Evolutionary conservation across 2,888 invertebrate species (phyloP).

Genomic region (Seira musarum): DNA sequence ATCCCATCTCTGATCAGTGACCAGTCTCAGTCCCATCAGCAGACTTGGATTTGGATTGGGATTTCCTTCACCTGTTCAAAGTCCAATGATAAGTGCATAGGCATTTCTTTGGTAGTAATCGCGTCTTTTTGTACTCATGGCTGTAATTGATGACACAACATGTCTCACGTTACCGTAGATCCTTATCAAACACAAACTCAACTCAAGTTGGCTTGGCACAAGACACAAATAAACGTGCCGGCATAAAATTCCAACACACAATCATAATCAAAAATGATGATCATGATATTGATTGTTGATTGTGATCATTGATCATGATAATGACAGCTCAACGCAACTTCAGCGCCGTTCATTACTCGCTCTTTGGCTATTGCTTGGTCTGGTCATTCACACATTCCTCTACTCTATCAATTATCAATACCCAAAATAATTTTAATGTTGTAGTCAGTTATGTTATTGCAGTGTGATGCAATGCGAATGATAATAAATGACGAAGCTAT

Average conservation of each 20-base stretch:
- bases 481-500: conserved; percentile 15
- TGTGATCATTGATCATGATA: not conserved
- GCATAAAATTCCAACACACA: no score
- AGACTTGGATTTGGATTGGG: no score
- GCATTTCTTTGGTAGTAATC: not conserved
- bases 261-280: not conserved
- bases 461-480: not conserved
- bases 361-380: not conserved
- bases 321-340: not conserved
- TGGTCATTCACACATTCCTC: not conserved
- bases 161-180: not conserved
- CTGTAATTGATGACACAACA: not conserved
- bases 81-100: not conserved
- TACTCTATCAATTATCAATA: not conserved
- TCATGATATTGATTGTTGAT: not conserved
- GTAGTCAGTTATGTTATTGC: not conserved
- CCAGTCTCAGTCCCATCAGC: no score
- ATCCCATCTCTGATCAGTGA: no score
- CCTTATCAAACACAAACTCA: not conserved
- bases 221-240: not conserved
- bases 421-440: not conserved
- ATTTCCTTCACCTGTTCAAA: not conserved
- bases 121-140: no score
- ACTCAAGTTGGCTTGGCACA: not conserved
- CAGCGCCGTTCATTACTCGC: not conserved